Evolutionary conservation across 2,888 invertebrate genomes (phyloP).

Genomic region (Hanleya hanleyi): DNA sequence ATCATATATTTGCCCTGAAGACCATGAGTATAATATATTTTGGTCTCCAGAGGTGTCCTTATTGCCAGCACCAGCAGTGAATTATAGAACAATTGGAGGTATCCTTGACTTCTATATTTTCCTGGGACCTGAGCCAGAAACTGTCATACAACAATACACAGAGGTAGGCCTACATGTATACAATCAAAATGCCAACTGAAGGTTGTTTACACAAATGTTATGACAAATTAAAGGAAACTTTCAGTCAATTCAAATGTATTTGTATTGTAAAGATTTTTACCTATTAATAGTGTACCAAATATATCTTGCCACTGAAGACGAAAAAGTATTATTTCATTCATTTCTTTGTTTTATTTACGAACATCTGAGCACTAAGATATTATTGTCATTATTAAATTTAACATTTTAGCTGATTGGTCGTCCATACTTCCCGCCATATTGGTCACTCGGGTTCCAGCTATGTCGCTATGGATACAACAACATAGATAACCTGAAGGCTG

Average conservation of each 20-base stretch:
- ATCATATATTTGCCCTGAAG: too few species aligned
- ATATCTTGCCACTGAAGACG: too few species aligned
- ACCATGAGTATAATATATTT: too few species aligned
- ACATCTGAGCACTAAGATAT: too few species aligned
- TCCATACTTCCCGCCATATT: slow-evolving; percentile 87
- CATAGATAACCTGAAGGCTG: slow-evolving; percentile 36
- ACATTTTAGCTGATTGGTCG: slow-evolving; percentile 77
- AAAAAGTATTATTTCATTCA: too few species aligned
- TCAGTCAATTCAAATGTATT: too few species aligned
- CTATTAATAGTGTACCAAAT: too few species aligned
- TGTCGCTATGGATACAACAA: slow-evolving; percentile 77
- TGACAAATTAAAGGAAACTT: too few species aligned
- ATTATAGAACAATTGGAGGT: slow-evolving; percentile 88
- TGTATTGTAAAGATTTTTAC: too few species aligned
- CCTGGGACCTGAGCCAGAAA: slow-evolving; percentile 81
- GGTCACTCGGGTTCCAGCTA: slow-evolving; percentile 89
- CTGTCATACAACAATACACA: slow-evolving; percentile 66
- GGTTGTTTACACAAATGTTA: too few species aligned
- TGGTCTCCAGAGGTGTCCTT: slow-evolving; percentile 59
- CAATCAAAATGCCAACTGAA: too few species aligned
- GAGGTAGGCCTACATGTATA: neutral
- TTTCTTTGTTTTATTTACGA: too few species aligned
- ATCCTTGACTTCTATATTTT: slow-evolving; percentile 86
- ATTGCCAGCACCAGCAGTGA: slow-evolving; percentile 83
- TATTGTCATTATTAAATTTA: neutral